Evolutionary conservation across 2,113 vertebrate species (phyloP).

Genomic region (Catharus bicknelli): DNA sequence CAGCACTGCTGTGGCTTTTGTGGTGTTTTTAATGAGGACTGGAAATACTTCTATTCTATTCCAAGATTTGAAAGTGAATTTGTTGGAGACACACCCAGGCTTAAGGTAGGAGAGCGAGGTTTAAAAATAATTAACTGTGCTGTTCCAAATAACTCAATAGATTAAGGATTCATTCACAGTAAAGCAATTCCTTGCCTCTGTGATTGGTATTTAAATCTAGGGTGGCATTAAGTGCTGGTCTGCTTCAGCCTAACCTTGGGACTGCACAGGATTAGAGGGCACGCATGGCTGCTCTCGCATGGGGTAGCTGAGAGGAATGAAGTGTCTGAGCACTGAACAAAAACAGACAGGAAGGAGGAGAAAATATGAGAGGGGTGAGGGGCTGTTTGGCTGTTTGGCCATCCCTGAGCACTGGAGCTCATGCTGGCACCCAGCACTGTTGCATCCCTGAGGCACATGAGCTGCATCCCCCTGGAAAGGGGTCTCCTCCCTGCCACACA

Average conservation of each 20-base stretch:
- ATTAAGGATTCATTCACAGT: neutral
- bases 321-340: neutral
- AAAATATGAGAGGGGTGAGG: neutral
- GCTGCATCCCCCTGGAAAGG: neutral
- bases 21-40: conserved; percentile 30
- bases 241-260: neutral
- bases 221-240: neutral
- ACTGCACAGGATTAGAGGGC: neutral
- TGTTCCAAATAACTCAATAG: neutral
- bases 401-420: neutral
- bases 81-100: conserved; percentile 9
- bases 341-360: neutral
- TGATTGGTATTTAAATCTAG: neutral
- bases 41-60: neutral
- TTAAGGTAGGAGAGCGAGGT: neutral
- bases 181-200: neutral
- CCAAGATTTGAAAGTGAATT: conserved; percentile 8
- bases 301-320: neutral
- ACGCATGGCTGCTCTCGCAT: neutral
- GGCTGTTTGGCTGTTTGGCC: neutral
- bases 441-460: rapidly evolving
- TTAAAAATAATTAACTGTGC: conserved; percentile 38
- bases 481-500: rapidly evolving
- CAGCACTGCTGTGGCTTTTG: conserved; percentile 3
- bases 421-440: neutral